A percentile compares a stretch with the other conserved stretches of the same genome.
Evolutionary conservation across 2,888 invertebrate genomes (phyloP).

Genomic region (Rhopalosiphum nymphaeae): DNA sequence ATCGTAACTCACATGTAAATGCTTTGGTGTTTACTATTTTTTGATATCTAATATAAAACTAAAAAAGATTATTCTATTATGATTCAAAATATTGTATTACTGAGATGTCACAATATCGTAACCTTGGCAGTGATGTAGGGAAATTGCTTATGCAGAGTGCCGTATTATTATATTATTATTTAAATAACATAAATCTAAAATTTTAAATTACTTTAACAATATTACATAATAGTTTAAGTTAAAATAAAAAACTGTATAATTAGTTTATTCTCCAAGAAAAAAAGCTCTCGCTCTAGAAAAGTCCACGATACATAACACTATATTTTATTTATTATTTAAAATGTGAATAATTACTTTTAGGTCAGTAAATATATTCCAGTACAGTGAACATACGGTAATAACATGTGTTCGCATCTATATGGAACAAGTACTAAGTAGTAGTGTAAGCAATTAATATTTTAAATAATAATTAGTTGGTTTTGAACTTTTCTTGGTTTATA

Average conservation of each 20-base stretch:
- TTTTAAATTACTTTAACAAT: not conserved
- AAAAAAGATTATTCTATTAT: not conserved
- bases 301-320: not conserved
- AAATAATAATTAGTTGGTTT: not conserved
- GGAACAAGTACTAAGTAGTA: not conserved
- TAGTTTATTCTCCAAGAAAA: too few relatives aligned
- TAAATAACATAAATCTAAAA: not conserved
- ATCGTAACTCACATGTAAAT: not conserved
- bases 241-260: not conserved
- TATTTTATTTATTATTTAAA: not conserved
- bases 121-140: not conserved
- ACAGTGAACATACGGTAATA: not conserved
- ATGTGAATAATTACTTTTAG: not conserved
- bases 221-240: not conserved
- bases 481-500: not conserved
- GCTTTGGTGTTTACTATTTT: not conserved
- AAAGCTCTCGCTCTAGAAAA: not conserved
- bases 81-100: not conserved
- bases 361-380: not conserved
- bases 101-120: not conserved
- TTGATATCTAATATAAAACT: not conserved
- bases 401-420: not conserved
- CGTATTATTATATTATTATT: not conserved
- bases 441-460: not conserved
- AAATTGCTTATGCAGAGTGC: not conserved